Conservation (phyloP, 2,113 vertebrate species). For the Pandion haliaetus region DNA sequence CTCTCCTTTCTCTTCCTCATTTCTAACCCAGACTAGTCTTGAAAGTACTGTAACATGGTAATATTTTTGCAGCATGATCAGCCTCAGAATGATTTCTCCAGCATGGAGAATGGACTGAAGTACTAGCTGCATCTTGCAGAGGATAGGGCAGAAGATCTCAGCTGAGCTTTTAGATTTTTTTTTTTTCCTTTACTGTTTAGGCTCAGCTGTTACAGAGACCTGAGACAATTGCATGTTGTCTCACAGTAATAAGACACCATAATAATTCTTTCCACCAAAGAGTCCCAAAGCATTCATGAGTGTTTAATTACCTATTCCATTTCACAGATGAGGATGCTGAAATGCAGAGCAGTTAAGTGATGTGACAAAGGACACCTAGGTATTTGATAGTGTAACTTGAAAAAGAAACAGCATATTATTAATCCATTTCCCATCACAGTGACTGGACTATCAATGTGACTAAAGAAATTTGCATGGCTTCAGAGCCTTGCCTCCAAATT, state of each 20-base stretch:
- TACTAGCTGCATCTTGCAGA: background rate
- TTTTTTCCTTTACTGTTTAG: conserved; percentile 32
- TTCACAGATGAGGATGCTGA: conserved; percentile 41
- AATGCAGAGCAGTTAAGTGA: conserved; percentile 40
- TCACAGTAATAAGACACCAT: conserved; percentile 64
- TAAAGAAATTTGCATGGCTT: background rate
- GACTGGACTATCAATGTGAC: background rate
- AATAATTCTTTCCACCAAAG: conserved; percentile 68
- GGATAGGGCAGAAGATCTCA: background rate
- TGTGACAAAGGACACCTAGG: conserved; percentile 31
- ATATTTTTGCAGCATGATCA: background rate
- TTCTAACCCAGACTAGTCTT: background rate
- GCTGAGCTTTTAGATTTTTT: conserved; percentile 1
- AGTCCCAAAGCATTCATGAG: conserved; percentile 50
- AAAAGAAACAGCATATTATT: conserved; percentile 45
- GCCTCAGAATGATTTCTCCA: background rate
- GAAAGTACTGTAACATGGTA: background rate
- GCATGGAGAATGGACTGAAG: background rate
- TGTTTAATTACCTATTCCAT: conserved; percentile 33
- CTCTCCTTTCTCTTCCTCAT: conserved; percentile 48
- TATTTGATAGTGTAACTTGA: conserved; percentile 53
- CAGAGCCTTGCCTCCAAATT: background rate
- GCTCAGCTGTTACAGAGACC: conserved; percentile 65
- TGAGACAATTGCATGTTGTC: conserved; percentile 57
- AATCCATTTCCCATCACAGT: conserved; percentile 15